Conservation (phyloP, 2,797 vertebrate species). For the Graptemys geographica region DNA sequence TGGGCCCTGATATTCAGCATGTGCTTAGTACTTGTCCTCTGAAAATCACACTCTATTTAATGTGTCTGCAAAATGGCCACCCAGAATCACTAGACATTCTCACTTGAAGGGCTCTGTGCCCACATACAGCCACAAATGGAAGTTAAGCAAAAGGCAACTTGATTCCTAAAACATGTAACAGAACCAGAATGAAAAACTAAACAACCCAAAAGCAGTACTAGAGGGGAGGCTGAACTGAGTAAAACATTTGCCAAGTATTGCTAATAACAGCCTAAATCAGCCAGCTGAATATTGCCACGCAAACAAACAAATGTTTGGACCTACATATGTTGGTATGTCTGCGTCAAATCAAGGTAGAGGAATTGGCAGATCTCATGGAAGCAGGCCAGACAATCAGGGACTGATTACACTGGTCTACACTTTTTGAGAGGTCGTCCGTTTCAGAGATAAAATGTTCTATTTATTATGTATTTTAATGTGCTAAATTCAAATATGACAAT, state of each 20-base stretch:
- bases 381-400: background rate
- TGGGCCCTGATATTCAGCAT: rapidly evolving
- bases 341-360: background rate
- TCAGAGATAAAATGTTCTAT: too few species aligned
- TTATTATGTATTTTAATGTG: too few species aligned
- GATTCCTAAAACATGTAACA: background rate
- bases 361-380: background rate
- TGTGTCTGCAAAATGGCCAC: background rate
- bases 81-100: background rate
- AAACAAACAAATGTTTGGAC: background rate
- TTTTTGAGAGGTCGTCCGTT: too few species aligned
- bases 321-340: background rate
- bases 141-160: background rate
- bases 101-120: background rate
- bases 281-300: background rate
- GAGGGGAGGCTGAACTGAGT: background rate
- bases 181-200: background rate
- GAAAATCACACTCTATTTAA: background rate
- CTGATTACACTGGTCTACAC: background rate
- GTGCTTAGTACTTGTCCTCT: background rate
- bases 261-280: background rate
- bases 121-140: background rate
- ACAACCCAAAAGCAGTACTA: background rate
- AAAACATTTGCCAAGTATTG: background rate
- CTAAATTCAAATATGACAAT: too few species aligned